These are phyloP conservation scores for Coendou prehensilis DNA, from an alignment of 2,797 vertebrate species.

Conservation along the genomic window DNA sequence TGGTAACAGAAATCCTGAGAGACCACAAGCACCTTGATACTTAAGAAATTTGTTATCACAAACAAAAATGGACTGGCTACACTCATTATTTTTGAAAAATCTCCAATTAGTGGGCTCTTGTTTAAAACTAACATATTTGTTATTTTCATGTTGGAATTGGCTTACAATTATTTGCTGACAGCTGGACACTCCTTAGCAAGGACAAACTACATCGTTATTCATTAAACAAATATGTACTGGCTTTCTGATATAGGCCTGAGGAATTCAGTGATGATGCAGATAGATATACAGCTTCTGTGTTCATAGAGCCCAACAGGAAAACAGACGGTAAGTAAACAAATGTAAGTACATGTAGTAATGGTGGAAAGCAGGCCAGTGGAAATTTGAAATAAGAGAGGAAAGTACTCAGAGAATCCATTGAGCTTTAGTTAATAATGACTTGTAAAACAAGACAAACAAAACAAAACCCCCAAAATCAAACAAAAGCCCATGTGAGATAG, in stretches of 20 bases:
- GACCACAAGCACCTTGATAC: background rate
- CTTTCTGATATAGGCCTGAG: background rate
- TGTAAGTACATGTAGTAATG: background rate
- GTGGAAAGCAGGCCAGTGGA: background rate
- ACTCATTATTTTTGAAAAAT: constrained; percentile 2
- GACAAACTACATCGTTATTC: constrained; percentile 14
- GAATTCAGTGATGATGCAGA: background rate
- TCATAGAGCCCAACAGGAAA: background rate
- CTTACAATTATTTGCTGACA: background rate
- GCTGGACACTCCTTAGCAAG: background rate
- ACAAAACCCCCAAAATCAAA: background rate
- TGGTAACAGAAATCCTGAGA: background rate
- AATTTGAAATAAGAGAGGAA: constrained; percentile 41
- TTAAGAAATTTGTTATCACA: constrained; percentile 11
- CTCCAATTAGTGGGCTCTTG: background rate
- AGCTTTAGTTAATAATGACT: background rate
- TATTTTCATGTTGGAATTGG: background rate
- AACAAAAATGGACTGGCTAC: background rate
- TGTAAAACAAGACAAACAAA: background rate
- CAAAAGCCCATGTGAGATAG: background rate
- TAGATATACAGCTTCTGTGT: background rate
- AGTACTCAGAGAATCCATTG: background rate
- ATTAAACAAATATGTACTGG: constrained; percentile 16
- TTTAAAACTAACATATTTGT: constrained; percentile 48
- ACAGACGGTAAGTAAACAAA: background rate